Percentiles rank a stretch among this genome's conserved stretches.
These are phyloP conservation scores for Saccostrea glomerata DNA, from an alignment of 1,140 invertebrate genomes.

Conservation along the genomic window DNA sequence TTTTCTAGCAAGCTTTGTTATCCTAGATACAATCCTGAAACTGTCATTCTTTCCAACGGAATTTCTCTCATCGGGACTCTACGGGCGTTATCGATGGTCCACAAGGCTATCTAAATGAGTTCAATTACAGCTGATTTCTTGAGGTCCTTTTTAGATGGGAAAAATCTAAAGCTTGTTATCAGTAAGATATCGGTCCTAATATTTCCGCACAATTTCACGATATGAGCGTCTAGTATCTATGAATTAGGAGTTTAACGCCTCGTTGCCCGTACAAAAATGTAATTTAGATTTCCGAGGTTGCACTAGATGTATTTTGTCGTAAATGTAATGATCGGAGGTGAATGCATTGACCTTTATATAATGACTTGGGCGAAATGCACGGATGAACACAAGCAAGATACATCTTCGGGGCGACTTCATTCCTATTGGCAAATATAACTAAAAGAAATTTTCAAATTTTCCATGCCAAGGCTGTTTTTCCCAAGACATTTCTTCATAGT, in stretches of 20 bases:
- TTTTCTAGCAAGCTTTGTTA: not conserved
- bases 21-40: not conserved
- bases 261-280: slow-evolving; percentile 50
- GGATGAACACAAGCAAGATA: slow-evolving; percentile 31
- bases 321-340: slow-evolving; percentile 48
- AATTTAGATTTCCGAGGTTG: slow-evolving; percentile 52
- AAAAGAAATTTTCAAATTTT: not conserved
- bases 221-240: slow-evolving; percentile 56
- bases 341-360: slow-evolving; percentile 33
- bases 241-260: slow-evolving; percentile 55
- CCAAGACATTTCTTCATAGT: too few species aligned
- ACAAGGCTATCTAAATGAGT: slow-evolving; percentile 48
- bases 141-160: slow-evolving; percentile 44
- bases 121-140: slow-evolving; percentile 37
- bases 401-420: not conserved
- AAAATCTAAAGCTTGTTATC: slow-evolving; percentile 50
- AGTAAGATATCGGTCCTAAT: slow-evolving; percentile 57
- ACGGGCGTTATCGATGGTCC: slow-evolving; percentile 40
- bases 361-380: slow-evolving; percentile 42
- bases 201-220: slow-evolving; percentile 62
- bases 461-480: not conserved
- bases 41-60: slow-evolving; percentile 23
- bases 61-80: slow-evolving; percentile 39
- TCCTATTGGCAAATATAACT: not conserved
- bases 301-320: slow-evolving; percentile 53